Percentiles rank a stretch among this genome's conserved stretches.
These are phyloP conservation scores for Tapirus terrestris DNA, from an alignment of 2,113 vertebrate genomes.

Conservation along the genomic window DNA sequence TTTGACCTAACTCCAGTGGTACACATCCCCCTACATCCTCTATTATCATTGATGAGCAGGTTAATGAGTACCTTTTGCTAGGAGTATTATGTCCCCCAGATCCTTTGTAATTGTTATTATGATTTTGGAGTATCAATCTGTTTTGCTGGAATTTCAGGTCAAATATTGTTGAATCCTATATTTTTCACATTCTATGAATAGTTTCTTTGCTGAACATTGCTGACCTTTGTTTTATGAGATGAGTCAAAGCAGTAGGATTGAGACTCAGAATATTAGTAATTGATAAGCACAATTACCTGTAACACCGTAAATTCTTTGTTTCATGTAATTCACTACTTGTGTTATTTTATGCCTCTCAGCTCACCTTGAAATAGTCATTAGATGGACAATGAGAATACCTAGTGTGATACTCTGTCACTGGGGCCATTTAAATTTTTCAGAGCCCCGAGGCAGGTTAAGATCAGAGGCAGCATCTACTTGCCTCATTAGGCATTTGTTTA, in stretches of 20 bases:
- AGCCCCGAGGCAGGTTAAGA: background rate
- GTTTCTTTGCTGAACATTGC: background rate
- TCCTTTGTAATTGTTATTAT: background rate
- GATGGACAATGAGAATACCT: background rate
- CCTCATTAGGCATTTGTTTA: background rate
- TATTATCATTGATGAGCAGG: no score
- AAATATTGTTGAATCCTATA: slow-evolving; percentile 43
- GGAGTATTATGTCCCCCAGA: background rate
- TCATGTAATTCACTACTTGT: background rate
- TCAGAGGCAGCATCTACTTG: background rate
- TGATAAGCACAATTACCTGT: background rate
- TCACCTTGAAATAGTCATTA: background rate
- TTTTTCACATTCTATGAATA: background rate
- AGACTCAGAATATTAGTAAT: background rate
- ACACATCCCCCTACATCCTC: fast-evolving
- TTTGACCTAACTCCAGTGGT: background rate
- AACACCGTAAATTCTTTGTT: background rate
- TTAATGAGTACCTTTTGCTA: background rate
- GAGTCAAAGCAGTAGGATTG: background rate
- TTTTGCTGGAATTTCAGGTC: slow-evolving; percentile 57
- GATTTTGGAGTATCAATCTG: background rate
- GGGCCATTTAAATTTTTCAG: background rate
- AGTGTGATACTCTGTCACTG: background rate
- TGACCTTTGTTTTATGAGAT: background rate
- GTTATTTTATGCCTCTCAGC: background rate